Conservation (phyloP, 2,797 vertebrate species). For the Thunnus albacares region DNA sequence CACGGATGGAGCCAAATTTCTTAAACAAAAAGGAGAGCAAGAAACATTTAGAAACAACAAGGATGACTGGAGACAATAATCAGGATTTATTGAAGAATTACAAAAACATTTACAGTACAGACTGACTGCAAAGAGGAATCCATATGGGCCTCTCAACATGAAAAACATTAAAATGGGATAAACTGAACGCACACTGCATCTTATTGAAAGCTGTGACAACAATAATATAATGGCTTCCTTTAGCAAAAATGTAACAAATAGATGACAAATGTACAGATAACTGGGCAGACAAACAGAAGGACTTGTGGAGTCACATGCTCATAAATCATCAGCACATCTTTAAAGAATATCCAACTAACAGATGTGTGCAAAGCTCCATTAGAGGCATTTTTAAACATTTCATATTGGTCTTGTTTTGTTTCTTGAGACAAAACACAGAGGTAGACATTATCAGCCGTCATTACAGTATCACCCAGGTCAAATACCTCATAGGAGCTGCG, state of each 20-base stretch:
- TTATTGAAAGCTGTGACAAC: background rate
- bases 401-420: background rate
- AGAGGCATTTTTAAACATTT: background rate
- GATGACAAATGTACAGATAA: background rate
- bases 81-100: background rate
- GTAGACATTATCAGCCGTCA: background rate
- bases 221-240: background rate
- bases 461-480: background rate
- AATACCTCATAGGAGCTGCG: slow-evolving; percentile 94
- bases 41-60: slow-evolving; percentile 2
- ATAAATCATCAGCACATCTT: background rate
- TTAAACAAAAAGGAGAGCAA: slow-evolving; percentile 65
- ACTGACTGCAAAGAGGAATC: background rate
- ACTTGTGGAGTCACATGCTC: background rate
- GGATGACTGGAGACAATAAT: background rate
- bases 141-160: no score
- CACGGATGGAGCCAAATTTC: slow-evolving; percentile 97
- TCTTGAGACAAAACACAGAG: background rate
- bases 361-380: background rate
- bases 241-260: background rate
- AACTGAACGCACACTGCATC: background rate
- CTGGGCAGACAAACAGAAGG: background rate
- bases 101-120: no score
- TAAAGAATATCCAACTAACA: no score
- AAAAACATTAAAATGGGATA: background rate